Base-by-base conservation (phyloP, 2,113 vertebrate genomes). In the Tupaia chinensis region DNA sequence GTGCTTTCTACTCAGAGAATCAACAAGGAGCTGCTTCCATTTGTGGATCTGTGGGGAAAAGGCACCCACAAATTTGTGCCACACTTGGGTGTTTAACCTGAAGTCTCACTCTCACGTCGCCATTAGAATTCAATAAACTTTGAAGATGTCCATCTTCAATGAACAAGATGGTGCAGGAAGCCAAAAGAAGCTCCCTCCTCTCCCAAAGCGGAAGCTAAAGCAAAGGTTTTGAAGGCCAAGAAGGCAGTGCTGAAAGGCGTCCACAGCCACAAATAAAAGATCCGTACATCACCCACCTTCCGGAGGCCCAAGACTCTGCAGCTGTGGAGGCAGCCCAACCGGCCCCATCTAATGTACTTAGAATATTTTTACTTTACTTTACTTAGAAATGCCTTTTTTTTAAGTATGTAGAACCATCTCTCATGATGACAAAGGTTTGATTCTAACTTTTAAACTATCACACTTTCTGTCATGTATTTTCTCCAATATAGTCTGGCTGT, bases 391-490 rank as follows among this genome's bases (percentile, higher is more conserved):
- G 44, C 5, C 44, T 44, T 44, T 44, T 44, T 44, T 44, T 44
- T 44, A 44, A 44, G 25, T 72, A 54, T 61, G 27, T 34, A 54
- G 32, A 34, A 65, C 66, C 1, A 13, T 81, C 19, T 83, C 15
- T 83, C 53, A 69, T 68, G 12, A 76, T 82, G 60, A 74, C 27
- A 25, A 82, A 66, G 13, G 19, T 66, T 76, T 17, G 15, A 16
- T 58, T 69, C 12, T 83, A 25, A 0, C 34, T 32, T 94, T 87
- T 44, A 22, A 32, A 86, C 27, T 72, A 23, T 87, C 56, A 58
- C 25, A 54, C 7, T 73, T 88, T 85, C 61, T 87, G 53, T 87
- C 25, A 27, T 61, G 11, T 76, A 32, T 77, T 92, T 83, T 87
- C 29, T 91, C 27, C 20, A 5, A 27, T 70, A 77, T 22, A 63